Evolutionary conservation across 2,113 vertebrate species (phyloP).

Genomic region (Megaleporinus macrocephalus): DNA sequence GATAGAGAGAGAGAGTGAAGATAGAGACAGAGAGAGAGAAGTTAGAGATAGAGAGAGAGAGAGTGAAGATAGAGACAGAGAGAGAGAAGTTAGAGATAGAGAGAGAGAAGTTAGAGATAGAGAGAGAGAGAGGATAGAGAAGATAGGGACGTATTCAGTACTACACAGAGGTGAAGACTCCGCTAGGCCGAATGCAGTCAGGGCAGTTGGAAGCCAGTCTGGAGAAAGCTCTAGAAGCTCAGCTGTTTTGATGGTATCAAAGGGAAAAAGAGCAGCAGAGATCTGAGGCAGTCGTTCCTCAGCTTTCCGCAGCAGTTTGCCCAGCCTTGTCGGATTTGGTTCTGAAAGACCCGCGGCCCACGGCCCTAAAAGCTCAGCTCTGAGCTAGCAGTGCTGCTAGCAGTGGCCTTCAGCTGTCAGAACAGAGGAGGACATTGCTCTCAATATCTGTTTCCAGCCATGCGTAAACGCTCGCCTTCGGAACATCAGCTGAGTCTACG

Average conservation of each 20-base stretch:
- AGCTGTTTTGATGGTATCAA: not conserved
- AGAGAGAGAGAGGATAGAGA: not conserved
- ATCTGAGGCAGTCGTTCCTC: not conserved
- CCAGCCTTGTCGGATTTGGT: not conserved
- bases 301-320: not conserved
- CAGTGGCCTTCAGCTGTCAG: slow-evolving; percentile 25
- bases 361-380: not conserved
- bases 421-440: not conserved
- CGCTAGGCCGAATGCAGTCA: not conserved
- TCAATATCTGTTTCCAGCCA: slow-evolving; percentile 14
- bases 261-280: not conserved
- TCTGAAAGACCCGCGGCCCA: not conserved
- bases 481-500: not conserved
- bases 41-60: too few relatives aligned
- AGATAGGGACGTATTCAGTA: too few relatives aligned
- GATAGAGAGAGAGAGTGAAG: too few relatives aligned
- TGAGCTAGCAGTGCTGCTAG: slow-evolving; percentile 2
- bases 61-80: too few relatives aligned
- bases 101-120: too few relatives aligned
- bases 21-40: too few relatives aligned
- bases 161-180: not conserved
- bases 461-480: not conserved
- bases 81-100: too few relatives aligned
- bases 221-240: not conserved
- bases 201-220: not conserved